Conservation (phyloP, 1,140 invertebrate genomes). For the Trinorchestia longiramus region DNA sequence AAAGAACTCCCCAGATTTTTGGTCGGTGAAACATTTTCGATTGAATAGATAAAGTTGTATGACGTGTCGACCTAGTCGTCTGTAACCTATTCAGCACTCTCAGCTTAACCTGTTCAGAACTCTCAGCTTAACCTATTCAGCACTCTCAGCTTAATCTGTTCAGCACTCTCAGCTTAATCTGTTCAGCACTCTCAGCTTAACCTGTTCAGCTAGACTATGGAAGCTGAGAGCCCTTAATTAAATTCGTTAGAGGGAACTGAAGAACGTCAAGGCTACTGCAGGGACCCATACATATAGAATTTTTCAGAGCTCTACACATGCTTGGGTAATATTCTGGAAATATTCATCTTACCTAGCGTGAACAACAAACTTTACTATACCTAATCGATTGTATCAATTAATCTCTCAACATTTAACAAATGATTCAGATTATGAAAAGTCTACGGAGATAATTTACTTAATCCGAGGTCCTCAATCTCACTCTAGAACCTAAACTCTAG, state of each 20-base stretch:
- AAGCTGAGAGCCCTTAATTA: not conserved
- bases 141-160: no score
- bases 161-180: no score
- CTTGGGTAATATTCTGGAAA: not conserved
- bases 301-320: not conserved
- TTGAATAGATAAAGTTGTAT: not conserved
- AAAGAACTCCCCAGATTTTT: not conserved
- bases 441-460: not conserved
- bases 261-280: not conserved
- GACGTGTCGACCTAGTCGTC: not conserved
- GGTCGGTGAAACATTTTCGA: not conserved
- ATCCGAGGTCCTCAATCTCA: not conserved
- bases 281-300: not conserved
- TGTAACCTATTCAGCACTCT: no score
- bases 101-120: no score
- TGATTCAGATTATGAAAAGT: not conserved
- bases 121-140: not conserved
- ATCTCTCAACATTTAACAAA: not conserved
- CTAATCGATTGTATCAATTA: not conserved
- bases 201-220: no score
- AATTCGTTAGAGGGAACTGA: not conserved
- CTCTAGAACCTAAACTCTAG: not conserved
- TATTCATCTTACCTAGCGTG: not conserved
- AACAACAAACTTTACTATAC: not conserved
- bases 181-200: no score